Base-by-base conservation (phyloP, 2,113 vertebrate genomes). In the Protobothrops flavoviridis region DNA sequence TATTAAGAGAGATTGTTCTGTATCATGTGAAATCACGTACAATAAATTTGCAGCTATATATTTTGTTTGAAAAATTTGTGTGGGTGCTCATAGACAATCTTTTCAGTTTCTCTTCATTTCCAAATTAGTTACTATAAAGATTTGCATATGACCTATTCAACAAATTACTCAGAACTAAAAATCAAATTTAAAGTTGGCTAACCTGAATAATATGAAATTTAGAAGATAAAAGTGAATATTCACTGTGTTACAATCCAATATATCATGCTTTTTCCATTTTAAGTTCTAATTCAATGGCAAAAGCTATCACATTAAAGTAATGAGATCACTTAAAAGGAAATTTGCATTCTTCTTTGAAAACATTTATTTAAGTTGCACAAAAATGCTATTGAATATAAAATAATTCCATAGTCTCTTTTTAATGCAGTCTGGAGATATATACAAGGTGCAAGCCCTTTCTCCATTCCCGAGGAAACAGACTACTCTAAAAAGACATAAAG, bases 1-100 rank as follows among this genome's bases (percentile, higher is more conserved):
- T 69, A 69, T 87, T 48, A 53, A 90, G 93, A 94, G 87, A 95
- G 69, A 93, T 64, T 9, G 21, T 90, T 96, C 93, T 95, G 91
- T 95, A 87, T 43, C 94, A 89, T 94, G 90, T 94, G 86, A 69
- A 95, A 94, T 95, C 95, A 92, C 50, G 43, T 93, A 4, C 94
- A 97, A 97, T 97, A 97, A 97, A 97, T 61, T 91, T 95, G 96
- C 96, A 97, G 94, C 94, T 93, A 85, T 69, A 92, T 93, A 93
- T 92, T 64, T 1, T 91, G 93, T 57, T 69, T 90, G 17, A 93
- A 93, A 59, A 94, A 50, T 29, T 94, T 94, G 57, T 85, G 15
- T 91, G 50, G 86, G 53, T 55, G 92, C 13, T 81, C 90, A 1
- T 2, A 7, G 86, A 48, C 23, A 81, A 85, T 33, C 4, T 20